A percentile compares a stretch with the other conserved stretches of the same genome.
Conservation (phyloP, 2,113 vertebrate species). For the Regulus satrapa region DNA sequence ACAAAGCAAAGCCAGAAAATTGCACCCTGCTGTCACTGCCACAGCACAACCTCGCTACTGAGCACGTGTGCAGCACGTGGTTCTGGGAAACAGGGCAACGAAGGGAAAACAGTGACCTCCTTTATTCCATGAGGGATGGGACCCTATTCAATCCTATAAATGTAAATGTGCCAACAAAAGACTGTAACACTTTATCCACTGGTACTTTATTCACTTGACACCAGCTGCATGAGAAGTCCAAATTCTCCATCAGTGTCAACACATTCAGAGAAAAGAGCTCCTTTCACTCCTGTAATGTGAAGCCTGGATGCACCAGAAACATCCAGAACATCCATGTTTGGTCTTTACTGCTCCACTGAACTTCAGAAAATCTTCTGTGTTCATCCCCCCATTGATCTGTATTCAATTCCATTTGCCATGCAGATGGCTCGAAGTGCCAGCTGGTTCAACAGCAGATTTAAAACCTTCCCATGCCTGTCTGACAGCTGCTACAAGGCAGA, state of each 20-base stretch:
- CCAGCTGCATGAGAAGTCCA: not conserved
- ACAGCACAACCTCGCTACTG: fast-evolving
- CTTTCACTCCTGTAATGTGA: not conserved
- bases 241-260: not conserved
- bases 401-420: not conserved
- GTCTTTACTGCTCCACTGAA: not conserved
- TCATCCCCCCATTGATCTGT: not conserved
- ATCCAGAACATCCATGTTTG: not conserved
- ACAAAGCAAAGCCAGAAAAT: not conserved
- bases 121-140: not conserved
- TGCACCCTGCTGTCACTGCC: not conserved
- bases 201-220: not conserved
- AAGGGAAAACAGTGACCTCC: not conserved
- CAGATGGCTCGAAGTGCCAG: not conserved
- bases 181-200: not conserved
- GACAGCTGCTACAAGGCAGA: not conserved
- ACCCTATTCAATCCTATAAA: not conserved
- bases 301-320: not conserved
- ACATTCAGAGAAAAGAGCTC: not conserved
- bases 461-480: not conserved
- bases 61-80: fast-evolving
- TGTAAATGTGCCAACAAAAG: not conserved
- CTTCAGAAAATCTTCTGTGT: not conserved
- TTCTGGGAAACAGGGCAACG: not conserved
- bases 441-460: not conserved